phyloP scores from a whole-genome alignment of 2,888 invertebrate species.

The Hedychridium roseum region DNA sequence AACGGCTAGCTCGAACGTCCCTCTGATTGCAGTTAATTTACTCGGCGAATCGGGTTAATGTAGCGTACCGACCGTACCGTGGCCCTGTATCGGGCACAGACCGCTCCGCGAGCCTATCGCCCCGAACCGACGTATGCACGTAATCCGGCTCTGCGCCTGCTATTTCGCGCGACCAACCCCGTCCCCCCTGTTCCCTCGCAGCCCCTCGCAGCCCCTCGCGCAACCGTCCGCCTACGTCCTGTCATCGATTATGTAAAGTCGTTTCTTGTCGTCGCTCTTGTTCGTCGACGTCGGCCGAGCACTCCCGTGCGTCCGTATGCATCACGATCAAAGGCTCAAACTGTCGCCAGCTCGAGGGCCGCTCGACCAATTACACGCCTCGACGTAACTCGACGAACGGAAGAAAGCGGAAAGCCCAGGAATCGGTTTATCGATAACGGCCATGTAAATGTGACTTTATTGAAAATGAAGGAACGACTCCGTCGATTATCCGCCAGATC shows the following conservation, averaged over 20 bases:
- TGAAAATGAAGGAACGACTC: no score
- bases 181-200: no score
- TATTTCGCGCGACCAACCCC: conserved; percentile 31
- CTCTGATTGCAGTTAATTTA: conserved; percentile 63
- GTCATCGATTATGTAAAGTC: conserved; percentile 30
- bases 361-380: no score
- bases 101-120: conserved; percentile 8
- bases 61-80: conserved; percentile 53
- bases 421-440: no score
- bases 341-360: no score
- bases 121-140: conserved; percentile 11
- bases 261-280: conserved; percentile 21
- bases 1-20: conserved; percentile 50
- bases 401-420: no score
- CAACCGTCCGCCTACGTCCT: conserved; percentile 26
- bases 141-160: conserved; percentile 30
- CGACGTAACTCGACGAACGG: no score
- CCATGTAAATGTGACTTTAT: no score
- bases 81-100: conserved; percentile 6
- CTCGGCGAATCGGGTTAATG: conserved; percentile 62
- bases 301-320: conserved; percentile 2
- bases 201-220: no score
- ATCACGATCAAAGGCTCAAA: conserved; percentile 19
- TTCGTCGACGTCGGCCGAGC: no score
- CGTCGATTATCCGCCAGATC: no score